phyloP scores from a whole-genome alignment of 2,113 vertebrate genomes.

The Nettapus auritus region DNA sequence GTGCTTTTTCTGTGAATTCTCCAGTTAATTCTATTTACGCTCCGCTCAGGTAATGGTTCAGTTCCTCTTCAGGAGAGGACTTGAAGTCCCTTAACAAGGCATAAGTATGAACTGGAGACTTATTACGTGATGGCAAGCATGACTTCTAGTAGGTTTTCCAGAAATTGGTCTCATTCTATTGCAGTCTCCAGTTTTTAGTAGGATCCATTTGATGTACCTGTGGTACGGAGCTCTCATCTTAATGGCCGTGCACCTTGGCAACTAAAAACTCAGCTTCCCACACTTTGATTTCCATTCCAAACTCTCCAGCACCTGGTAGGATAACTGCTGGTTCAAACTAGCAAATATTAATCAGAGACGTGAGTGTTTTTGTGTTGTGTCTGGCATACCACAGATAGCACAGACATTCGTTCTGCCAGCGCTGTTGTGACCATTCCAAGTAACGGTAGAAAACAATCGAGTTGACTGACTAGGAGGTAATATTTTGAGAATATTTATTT shows the following conservation, averaged over 20 bases:
- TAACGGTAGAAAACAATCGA: neutral
- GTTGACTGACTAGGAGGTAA: neutral
- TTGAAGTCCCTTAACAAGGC: neutral
- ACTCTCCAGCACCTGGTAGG: neutral
- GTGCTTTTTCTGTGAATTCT: neutral
- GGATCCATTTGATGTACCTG: neutral
- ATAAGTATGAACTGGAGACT: neutral
- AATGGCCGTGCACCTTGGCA: neutral
- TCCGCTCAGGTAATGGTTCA: neutral
- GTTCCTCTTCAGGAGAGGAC: neutral
- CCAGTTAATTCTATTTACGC: neutral
- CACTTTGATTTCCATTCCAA: neutral
- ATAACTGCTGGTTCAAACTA: neutral
- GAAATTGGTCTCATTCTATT: neutral
- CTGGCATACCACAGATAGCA: neutral
- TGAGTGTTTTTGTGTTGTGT: neutral
- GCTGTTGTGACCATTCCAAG: neutral
- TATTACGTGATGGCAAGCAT: neutral
- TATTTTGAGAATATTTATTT: neutral
- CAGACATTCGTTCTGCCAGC: neutral
- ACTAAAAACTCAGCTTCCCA: neutral
- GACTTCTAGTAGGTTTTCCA: neutral
- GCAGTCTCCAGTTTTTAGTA: neutral
- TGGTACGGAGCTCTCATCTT: neutral
- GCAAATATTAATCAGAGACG: neutral